phyloP scores from a whole-genome alignment of 2,113 vertebrate genomes.

The Steatornis caripensis region DNA sequence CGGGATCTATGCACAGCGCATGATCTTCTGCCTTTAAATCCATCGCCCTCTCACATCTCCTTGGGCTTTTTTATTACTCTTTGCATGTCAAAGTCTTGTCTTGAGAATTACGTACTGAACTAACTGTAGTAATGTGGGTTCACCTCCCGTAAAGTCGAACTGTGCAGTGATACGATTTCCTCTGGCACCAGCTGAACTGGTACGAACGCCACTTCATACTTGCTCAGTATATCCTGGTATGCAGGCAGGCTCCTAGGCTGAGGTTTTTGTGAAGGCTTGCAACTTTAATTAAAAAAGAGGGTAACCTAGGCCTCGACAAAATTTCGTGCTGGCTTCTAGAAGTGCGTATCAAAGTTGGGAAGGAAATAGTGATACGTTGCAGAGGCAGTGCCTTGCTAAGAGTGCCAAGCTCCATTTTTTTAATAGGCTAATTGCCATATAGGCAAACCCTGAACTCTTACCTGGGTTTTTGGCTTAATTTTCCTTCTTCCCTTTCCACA shows the following conservation, averaged over 20 bases:
- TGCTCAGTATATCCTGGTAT: neutral
- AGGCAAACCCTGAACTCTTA: constrained; percentile 44
- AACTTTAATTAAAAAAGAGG: neutral
- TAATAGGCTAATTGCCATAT: neutral
- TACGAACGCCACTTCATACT: neutral
- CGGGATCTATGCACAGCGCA: neutral
- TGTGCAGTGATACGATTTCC: neutral
- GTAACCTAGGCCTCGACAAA: neutral
- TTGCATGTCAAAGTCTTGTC: neutral
- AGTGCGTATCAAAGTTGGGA: neutral
- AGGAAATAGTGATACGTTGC: neutral
- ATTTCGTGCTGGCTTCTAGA: neutral
- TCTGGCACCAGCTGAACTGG: neutral
- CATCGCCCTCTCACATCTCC: neutral
- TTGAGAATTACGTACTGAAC: neutral
- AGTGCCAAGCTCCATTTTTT: neutral
- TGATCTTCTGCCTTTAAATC: neutral
- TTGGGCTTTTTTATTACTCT: neutral
- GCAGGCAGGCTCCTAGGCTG: neutral
- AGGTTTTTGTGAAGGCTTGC: neutral
- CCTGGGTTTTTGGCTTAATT: constrained; percentile 50
- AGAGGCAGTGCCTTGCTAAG: neutral
- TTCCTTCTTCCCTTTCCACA: constrained; percentile 26
- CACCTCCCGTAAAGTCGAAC: neutral
- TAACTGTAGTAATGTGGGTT: neutral